Evolutionary conservation across 2,113 vertebrate genomes (phyloP).

Genomic region (Loxodonta africana): DNA sequence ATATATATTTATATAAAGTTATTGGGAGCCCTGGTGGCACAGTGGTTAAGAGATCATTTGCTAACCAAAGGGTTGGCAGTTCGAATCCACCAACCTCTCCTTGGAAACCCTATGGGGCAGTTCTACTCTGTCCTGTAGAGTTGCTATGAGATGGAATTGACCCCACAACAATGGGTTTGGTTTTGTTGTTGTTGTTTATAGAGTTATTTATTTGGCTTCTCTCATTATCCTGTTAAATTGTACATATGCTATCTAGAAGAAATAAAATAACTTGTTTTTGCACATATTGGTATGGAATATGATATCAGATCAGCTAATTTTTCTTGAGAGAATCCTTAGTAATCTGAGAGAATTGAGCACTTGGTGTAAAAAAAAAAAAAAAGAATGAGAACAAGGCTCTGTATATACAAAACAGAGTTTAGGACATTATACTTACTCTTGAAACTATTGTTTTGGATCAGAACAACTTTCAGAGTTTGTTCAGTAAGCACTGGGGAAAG

Average conservation of each 20-base stretch:
- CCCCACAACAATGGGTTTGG: no score
- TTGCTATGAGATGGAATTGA: no score
- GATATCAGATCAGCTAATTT: background rate
- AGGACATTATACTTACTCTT: background rate
- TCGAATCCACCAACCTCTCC: no score
- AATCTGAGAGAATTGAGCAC: background rate
- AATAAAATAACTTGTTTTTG: background rate
- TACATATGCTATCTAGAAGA: background rate
- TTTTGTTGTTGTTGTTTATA: no score
- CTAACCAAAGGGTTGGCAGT: no score
- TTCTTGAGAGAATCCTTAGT: background rate
- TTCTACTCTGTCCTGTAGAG: no score
- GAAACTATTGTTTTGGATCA: slow-evolving; percentile 50
- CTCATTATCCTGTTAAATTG: background rate
- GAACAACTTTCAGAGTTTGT: slow-evolving; percentile 18
- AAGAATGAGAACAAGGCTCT: background rate
- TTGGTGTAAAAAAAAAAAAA: background rate
- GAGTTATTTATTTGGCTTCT: background rate
- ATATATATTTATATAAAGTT: no score
- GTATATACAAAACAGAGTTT: background rate
- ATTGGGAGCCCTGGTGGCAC: no score
- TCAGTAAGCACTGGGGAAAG: background rate
- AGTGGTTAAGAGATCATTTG: no score
- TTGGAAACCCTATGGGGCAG: no score
- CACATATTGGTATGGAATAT: background rate